Base-by-base conservation (phyloP, 2,113 vertebrate species). In the Mesembrinibis cayennensis region DNA sequence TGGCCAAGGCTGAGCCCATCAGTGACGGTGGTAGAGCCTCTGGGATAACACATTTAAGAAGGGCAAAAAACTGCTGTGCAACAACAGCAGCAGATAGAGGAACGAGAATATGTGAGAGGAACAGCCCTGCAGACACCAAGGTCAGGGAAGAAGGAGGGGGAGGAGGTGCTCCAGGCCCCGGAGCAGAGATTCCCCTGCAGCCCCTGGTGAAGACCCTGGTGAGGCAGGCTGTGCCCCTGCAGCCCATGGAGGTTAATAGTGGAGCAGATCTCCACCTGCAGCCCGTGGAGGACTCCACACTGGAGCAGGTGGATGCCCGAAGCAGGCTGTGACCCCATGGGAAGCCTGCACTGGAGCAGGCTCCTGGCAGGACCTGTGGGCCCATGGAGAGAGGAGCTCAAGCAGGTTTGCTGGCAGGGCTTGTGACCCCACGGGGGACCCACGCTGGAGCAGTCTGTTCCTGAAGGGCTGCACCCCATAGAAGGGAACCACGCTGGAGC, bases 21-120 rank as follows among this genome's bases (percentile, higher is more conserved):
- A 36, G 44, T 2, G 1, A 40, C 0, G 6, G 32, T 40, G 27
- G 32, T 38, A 65, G 38, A 1, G 0, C 17, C 40, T 55, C 29
- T 66, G 13, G 1, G 22, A 6, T 11, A 56, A 66, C 4, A 2
- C 8, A 10, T 10, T 65, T 47, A 65, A 58, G 50, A 47, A 65
- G 7, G 11, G n/a, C 4, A 8, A 10, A 9, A 45, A 65, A 20
- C 15, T 36, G 45, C 36, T 23, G 36, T 0, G 1, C 11, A 30
- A 53, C 38, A 44, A 19, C 42, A 67, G 44, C 30, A 56, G 11
- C 3, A 1, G 16, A 49, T 20, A 49, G 8, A 38, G 16, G 25
- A n/a, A 25, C 16, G 36, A 67, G 38, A 52, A 15, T 2, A 23
- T 20, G 23, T 20, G 25, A 66, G 42, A 36, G n/a, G 15, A 14